A percentile compares a stretch with the other conserved stretches of the same genome.
Evolutionary conservation across 2,113 vertebrate genomes (phyloP).

Genomic region (Rhinopomastus cyanomelas): DNA sequence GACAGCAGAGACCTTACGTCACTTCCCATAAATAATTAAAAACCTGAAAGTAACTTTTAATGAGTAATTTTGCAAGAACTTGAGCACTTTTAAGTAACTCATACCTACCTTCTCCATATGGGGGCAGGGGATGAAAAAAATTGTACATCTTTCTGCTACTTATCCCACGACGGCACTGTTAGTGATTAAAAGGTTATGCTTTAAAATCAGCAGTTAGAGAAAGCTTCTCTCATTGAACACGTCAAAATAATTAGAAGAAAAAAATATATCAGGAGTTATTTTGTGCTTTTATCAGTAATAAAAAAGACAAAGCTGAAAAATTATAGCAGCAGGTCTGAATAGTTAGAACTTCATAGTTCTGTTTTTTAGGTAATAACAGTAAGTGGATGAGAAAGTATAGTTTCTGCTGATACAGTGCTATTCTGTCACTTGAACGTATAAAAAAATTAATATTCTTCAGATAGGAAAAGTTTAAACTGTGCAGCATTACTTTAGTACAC

Average conservation of each 20-base stretch:
- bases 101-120: background rate
- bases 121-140: background rate
- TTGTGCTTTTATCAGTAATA: background rate
- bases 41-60: background rate
- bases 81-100: background rate
- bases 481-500: conserved; percentile 29
- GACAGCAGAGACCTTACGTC: background rate
- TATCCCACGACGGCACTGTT: background rate
- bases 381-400: background rate
- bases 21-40: background rate
- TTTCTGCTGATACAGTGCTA: background rate
- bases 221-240: background rate
- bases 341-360: conserved; percentile 17
- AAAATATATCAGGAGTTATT: background rate
- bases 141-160: background rate
- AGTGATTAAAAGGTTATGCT: background rate
- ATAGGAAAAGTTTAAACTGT: conserved; percentile 31
- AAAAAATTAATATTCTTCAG: background rate
- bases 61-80: background rate
- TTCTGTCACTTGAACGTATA: background rate
- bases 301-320: background rate
- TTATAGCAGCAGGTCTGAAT: background rate
- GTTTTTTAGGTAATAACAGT: background rate
- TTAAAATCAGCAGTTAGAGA: background rate
- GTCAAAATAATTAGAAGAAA: background rate